Evolutionary conservation across 53 echinoderm and acorn worm species (phyloP), one percentile per base, ranked within the genome.

Genomic region (Actinopyga echinites): DNA sequence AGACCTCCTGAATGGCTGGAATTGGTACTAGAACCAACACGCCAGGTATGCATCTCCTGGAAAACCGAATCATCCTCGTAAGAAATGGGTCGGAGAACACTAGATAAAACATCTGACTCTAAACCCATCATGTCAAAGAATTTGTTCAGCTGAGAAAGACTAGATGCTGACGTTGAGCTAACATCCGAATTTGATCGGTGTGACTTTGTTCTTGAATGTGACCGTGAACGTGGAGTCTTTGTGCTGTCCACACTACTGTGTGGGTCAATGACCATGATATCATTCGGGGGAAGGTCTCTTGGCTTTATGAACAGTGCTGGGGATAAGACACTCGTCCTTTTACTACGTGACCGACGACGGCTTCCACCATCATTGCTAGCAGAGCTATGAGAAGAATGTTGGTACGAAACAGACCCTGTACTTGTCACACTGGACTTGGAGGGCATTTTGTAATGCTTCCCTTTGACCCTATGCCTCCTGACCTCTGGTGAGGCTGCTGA

Each of bases 61-160:
- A 99, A 99, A 11, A 95, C 84, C 0, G 89, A 64, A 19, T 94
- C 94, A 44, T 90, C 89, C 2, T 86, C 87, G 19, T 81, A 82
- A 19, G 64, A 25, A 21, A 80, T 83, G 0, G 92, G 90, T 13
- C 87, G 74, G 37, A 57, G 49, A 22, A 83, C 77, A 1, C 86
- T 79, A 17, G 79, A 60, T 25, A 93, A 83, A 57, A 91, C 85
- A 43, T 66, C 68, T 26, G 92, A 90, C 22, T 90, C 94, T 44
- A 99, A 83, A 32, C 99, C 99, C 99, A 99, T 99, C 83, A 73
- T 86, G 52, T 94, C 89, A 73, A 99, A 99, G 84, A 99, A 99
- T 26, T 55, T 74, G 66, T 99, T 92, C n/a, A 91, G 83, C 44
- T 92, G 92, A 11, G 91, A 87, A 22, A 74, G 79, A 29, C 83